Percentiles rank a stretch among this genome's conserved stretches.
phyloP scores from a whole-genome alignment of 1,140 invertebrate genomes.

The Pemphigus obesinymphae region DNA sequence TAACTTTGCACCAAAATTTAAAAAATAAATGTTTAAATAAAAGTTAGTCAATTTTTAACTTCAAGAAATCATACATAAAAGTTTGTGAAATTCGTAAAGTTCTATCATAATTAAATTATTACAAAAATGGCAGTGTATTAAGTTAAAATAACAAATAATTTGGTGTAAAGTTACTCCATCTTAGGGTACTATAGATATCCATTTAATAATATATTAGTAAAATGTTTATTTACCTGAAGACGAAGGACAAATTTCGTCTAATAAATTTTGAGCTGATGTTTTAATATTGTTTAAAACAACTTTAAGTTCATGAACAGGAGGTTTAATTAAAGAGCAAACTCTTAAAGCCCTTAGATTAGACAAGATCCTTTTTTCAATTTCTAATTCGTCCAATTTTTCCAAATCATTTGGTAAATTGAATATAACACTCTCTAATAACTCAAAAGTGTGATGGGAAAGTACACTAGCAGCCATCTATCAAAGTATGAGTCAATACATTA shows the following conservation, averaged over 20 bases:
- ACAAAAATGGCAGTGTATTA: no score
- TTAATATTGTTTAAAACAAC: conserved; percentile 10
- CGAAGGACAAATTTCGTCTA: neutral
- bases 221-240: neutral
- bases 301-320: conserved; percentile 14
- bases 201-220: no score
- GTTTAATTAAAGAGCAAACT: conserved; percentile 30
- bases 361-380: conserved; percentile 32
- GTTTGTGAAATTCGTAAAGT: no score
- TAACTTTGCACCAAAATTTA: no score
- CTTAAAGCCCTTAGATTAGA: conserved; percentile 18
- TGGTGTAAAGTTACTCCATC: no score
- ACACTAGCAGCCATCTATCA: conserved; percentile 35
- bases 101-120: no score
- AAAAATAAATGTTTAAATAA: no score
- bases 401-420: conserved; percentile 31
- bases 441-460: conserved; percentile 32
- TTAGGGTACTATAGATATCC: no score
- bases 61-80: no score
- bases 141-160: no score
- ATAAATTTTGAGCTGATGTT: neutral
- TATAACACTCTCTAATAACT: conserved; percentile 27
- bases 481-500: neutral
- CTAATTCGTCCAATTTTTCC: conserved; percentile 26
- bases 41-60: no score